A percentile compares a stretch with the other conserved stretches of the same genome.
These are phyloP conservation scores for Dascillus cervinus DNA, from an alignment of 2,888 invertebrate genomes.

Conservation along the genomic window DNA sequence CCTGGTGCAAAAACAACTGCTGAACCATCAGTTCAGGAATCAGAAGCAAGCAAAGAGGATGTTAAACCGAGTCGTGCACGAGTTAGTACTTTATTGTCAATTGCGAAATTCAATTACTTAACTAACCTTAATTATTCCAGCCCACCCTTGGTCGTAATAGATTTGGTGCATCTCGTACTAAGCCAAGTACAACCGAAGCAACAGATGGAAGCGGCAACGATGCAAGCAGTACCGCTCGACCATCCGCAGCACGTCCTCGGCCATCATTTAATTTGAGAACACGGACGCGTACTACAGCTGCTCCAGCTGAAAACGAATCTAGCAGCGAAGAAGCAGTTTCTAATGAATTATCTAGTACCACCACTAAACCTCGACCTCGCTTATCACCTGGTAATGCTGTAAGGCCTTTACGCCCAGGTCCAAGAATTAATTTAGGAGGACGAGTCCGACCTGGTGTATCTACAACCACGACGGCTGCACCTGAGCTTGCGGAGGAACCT, in stretches of 20 bases:
- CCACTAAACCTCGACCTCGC: slow-evolving; percentile 37
- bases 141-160: slow-evolving; percentile 29
- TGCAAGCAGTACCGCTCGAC: slow-evolving; percentile 35
- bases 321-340: slow-evolving; percentile 23
- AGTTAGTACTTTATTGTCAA: slow-evolving; percentile 16
- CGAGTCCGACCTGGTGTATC: slow-evolving; percentile 44
- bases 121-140: slow-evolving; percentile 17
- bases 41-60: slow-evolving; percentile 38
- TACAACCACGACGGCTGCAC: slow-evolving; percentile 43
- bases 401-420: slow-evolving; percentile 58
- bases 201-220: slow-evolving; percentile 40
- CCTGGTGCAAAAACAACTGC: slow-evolving; percentile 35
- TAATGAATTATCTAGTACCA: slow-evolving; percentile 24
- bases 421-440: slow-evolving; percentile 52
- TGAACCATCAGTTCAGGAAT: slow-evolving; percentile 32
- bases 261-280: slow-evolving; percentile 39
- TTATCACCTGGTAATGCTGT: slow-evolving; percentile 37
- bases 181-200: slow-evolving; percentile 37
- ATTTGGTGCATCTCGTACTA: slow-evolving; percentile 32
- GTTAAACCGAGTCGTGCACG: slow-evolving; percentile 36
- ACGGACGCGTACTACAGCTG: slow-evolving; percentile 32
- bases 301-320: slow-evolving; percentile 24
- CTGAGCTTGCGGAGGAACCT: slow-evolving; percentile 40
- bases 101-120: background rate
- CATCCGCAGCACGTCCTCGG: slow-evolving; percentile 44